phyloP scores from a whole-genome alignment of 2,113 vertebrate genomes.

The Meriones unguiculatus region DNA sequence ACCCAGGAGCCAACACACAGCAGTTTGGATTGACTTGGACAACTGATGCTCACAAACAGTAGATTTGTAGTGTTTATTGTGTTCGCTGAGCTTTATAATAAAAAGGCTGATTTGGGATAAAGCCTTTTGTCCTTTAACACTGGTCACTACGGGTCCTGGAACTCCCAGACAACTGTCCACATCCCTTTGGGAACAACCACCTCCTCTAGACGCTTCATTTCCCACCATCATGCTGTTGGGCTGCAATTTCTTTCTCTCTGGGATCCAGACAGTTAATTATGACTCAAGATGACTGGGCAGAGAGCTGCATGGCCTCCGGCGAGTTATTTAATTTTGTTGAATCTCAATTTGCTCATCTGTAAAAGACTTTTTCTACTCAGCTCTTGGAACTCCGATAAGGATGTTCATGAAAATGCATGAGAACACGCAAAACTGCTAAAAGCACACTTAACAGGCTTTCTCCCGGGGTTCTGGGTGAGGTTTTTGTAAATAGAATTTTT shows the following conservation, averaged over 20 bases:
- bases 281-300: not conserved
- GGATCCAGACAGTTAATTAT: not conserved
- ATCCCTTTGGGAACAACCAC: not conserved
- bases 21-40: not conserved
- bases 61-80: not conserved
- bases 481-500: not conserved
- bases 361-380: not conserved
- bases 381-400: not conserved
- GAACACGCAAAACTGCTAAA: not conserved
- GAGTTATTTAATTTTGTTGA: not conserved
- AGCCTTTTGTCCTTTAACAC: not conserved
- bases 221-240: rapidly evolving
- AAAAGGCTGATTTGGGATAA: not conserved
- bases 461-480: not conserved
- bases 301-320: not conserved
- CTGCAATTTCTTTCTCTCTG: not conserved
- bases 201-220: not conserved
- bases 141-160: not conserved
- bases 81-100: not conserved
- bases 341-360: not conserved
- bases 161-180: not conserved
- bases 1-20: not conserved
- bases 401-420: not conserved
- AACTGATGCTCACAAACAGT: not conserved
- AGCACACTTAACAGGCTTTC: not conserved